Evolutionary conservation across 2,888 invertebrate species (phyloP).

Genomic region (Ennomos fuscantarius): DNA sequence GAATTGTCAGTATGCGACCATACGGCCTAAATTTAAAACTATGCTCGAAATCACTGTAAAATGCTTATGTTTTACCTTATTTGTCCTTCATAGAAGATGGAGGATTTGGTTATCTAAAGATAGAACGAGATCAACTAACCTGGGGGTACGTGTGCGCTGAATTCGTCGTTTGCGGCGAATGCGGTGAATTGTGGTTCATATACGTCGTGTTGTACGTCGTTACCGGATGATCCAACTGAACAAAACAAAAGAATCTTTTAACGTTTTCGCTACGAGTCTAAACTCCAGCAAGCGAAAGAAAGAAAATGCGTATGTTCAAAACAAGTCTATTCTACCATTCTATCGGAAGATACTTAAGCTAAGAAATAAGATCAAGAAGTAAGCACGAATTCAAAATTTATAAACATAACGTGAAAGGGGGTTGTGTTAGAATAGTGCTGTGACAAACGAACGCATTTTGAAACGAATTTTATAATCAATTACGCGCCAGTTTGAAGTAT

Average conservation of each 20-base stretch:
- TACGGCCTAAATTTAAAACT: too few species aligned
- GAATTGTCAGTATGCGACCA: too few species aligned
- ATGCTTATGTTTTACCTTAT: too few species aligned
- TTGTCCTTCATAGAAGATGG: too few species aligned
- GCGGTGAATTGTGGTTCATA: conserved; percentile 78
- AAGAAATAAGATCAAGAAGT: conserved; percentile 14
- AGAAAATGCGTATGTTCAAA: conserved; percentile 19
- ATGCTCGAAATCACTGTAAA: too few species aligned
- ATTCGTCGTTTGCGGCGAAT: conserved; percentile 76
- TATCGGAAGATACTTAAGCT: conserved; percentile 23
- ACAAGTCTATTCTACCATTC: conserved; percentile 23
- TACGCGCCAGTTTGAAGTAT: conserved; percentile 5
- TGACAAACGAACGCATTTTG: conserved; percentile 8
- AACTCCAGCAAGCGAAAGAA: conserved; percentile 29
- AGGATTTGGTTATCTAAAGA: too few species aligned
- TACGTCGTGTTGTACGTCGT: conserved; percentile 75
- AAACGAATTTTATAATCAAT: neutral
- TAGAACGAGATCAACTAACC: conserved; percentile 47
- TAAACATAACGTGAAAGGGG: conserved; percentile 6
- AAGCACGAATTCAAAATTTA: conserved; percentile 13
- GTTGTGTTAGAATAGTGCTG: conserved; percentile 9
- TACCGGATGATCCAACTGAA: conserved; percentile 74
- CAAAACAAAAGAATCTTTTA: conserved; percentile 28
- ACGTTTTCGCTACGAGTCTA: neutral
- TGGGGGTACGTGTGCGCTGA: conserved; percentile 77